Conservation (phyloP, 2,888 invertebrate species). For the Drosophila peninsularis region DNA sequence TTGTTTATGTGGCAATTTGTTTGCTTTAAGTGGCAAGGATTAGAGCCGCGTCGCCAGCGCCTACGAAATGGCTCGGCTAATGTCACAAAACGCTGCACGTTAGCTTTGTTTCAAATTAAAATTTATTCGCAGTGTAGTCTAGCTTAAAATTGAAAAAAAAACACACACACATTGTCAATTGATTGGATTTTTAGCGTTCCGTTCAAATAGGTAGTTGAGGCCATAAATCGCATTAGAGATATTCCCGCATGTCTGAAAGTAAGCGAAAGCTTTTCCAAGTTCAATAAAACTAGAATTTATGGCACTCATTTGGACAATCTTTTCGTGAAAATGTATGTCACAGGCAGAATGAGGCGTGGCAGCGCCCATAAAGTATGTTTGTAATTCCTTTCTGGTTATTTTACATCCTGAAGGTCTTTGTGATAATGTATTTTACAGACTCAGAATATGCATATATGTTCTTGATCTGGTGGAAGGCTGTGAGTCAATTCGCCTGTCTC, state of each 20-base stretch:
- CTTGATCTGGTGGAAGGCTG: too few species aligned
- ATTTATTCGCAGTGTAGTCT: conserved; percentile 58
- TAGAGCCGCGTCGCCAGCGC: conserved; percentile 39
- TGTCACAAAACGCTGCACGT: conserved; percentile 42
- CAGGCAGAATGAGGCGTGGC: too few species aligned
- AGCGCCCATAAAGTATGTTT: too few species aligned
- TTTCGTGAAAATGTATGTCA: background rate
- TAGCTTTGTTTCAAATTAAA: conserved; percentile 53
- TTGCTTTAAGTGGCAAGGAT: conserved; percentile 67
- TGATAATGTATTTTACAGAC: background rate
- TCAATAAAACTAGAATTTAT: conserved; percentile 3
- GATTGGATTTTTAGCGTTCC: conserved; percentile 19
- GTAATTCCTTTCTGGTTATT: too few species aligned
- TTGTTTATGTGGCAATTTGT: conserved; percentile 79
- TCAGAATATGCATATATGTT: too few species aligned
- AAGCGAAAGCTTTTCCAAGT: background rate
- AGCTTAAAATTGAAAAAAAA: conserved; percentile 14
- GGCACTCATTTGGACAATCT: background rate
- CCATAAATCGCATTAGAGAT: conserved; percentile 3
- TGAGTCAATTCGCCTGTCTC: too few species aligned
- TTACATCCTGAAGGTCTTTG: background rate
- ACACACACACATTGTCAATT: conserved; percentile 4
- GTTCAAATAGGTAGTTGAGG: background rate
- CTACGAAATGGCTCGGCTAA: conserved; percentile 40
- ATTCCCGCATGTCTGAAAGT: background rate